These are phyloP conservation scores for Pseudorhombus dupliciocellatus DNA, from an alignment of 2,113 vertebrate genomes.

Conservation along the genomic window DNA sequence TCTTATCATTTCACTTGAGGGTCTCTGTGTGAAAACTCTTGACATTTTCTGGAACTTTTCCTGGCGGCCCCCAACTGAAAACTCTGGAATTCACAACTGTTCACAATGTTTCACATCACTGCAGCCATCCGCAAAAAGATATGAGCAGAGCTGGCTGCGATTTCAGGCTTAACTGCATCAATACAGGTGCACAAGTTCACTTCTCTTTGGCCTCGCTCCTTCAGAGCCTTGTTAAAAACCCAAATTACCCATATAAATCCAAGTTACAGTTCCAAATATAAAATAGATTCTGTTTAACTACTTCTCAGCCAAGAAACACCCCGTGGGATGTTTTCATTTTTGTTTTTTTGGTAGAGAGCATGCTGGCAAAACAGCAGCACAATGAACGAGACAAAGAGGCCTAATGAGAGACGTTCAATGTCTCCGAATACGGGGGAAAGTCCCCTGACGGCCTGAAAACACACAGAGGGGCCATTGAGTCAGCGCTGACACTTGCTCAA, in stretches of 20 bases:
- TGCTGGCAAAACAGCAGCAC: conserved; percentile 17
- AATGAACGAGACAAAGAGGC: not conserved
- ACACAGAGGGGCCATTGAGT: not conserved
- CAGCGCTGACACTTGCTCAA: not conserved
- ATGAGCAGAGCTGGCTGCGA: not conserved
- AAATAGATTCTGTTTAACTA: conserved; percentile 22
- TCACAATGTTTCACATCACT: too few species aligned
- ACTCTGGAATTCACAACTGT: too few species aligned
- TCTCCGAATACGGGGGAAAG: conserved; percentile 5
- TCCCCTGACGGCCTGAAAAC: not conserved
- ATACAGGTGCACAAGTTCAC: not conserved
- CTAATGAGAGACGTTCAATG: conserved; percentile 6
- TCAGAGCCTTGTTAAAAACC: conserved; percentile 34
- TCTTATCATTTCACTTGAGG: too few species aligned
- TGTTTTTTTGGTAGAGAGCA: not conserved
- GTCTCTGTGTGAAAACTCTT: too few species aligned
- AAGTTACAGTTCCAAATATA: conserved; percentile 28
- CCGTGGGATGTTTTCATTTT: conserved; percentile 7
- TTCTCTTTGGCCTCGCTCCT: not conserved
- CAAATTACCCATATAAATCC: conserved; percentile 38
- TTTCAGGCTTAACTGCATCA: not conserved
- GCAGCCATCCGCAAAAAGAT: not conserved
- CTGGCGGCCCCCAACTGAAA: not conserved
- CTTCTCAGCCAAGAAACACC: conserved; percentile 5
- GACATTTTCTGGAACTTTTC: not conserved